These are phyloP conservation scores for Meteorus cinctellus DNA, from an alignment of 2,888 invertebrate species.

Conservation along the genomic window DNA sequence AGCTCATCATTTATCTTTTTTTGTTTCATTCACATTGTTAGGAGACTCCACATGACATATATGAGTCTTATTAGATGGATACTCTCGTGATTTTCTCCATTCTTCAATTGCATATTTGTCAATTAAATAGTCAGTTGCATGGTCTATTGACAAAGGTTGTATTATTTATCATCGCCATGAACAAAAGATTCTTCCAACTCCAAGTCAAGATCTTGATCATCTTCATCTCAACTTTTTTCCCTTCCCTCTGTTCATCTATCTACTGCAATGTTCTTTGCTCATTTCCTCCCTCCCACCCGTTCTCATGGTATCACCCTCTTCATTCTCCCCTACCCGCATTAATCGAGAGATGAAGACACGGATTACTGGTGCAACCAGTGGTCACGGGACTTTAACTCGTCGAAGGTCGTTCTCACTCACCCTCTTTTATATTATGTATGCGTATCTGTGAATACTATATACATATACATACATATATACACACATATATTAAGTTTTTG, in stretches of 20 bases:
- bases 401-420: constrained; percentile 38
- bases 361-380: constrained; percentile 36
- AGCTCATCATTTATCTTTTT: too few species aligned
- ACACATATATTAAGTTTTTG: background rate
- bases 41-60: too few species aligned
- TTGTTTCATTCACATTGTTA: too few species aligned
- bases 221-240: background rate
- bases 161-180: constrained; percentile 23
- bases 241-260: background rate
- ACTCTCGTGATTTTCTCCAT: background rate
- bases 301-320: background rate
- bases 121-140: constrained; percentile 23
- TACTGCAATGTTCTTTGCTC: background rate
- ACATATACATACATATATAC: background rate
- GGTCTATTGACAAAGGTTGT: background rate
- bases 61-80: too few species aligned
- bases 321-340: background rate
- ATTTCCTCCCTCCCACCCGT: background rate
- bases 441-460: background rate
- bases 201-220: constrained; percentile 19
- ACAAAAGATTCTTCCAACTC: background rate
- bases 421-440: constrained; percentile 16
- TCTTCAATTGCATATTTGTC: background rate
- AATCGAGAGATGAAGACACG: constrained; percentile 41
- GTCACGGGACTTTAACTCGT: constrained; percentile 42